Base-by-base conservation (phyloP, 2,113 vertebrate genomes). In the Cavia aperea region DNA sequence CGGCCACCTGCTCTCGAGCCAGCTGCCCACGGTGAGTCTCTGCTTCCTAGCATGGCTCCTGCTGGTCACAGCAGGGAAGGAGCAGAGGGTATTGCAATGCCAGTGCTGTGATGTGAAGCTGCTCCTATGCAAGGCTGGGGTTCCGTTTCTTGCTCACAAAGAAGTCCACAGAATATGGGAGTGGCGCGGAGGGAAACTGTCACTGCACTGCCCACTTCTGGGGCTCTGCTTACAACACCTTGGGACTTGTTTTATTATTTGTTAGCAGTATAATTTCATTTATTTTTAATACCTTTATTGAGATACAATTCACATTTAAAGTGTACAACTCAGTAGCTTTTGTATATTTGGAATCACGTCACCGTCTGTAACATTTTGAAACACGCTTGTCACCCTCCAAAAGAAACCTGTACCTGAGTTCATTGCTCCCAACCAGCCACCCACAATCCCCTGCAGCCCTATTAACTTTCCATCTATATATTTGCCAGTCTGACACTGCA, bases 21-120 rank as follows among this genome's bases (percentile, higher is more conserved):
- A 99, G 96, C 98, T 99, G 96, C 99, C 98, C 96, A 99, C 99
- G 96, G 99, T 99, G 97, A 99, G 99, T 99, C 95, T 39, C 43
- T 39, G 46, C 88, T 29, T 63, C 58, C 83, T 0, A 4, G 29
- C 10, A 0, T 10, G 43, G 33, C 81, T 13, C 60, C 84, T 0
- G 1, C 62, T 3, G 5, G 63, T 60, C 23, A 26, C 1, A 8
- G 78, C 56, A 65, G 31, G 92, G 56, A 36, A 54, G 63, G 23
- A 36, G 24, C 8, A 33, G 43, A 86, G 73, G 56, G 62, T 51
- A 60, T 39, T 29, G 60, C 85, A 43, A 18, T 29, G n/a, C 4
- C 43, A 6, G 1, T 2, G 68, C 46, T 49, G 70, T 7, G 33
- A 19, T 2, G 43, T 43, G 81, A 43, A 33, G 49, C 31, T 26